Evolutionary conservation across 64 coral and sea anemone genomes (phyloP), one percentile per base, ranked within the genome.

Genomic region (Stylophora pistillata): DNA sequence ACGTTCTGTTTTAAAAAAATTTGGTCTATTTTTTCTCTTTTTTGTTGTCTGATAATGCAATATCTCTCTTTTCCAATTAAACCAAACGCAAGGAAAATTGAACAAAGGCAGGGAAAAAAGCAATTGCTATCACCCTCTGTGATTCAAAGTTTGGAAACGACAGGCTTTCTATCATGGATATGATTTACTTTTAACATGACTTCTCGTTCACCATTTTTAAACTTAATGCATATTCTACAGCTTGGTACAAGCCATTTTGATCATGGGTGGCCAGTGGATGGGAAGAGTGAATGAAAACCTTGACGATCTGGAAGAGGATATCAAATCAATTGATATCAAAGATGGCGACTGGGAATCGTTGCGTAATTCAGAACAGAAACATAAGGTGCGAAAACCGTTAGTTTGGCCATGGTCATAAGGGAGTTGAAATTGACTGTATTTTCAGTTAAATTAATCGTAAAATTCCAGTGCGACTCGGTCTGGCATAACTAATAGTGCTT

Each of bases 171-270:
- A n/a, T n/a, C n/a, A n/a, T n/a, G 30, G 34, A 14, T 11, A 76
- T 23, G 0, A 23, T 10, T 41, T 11, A 23, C 15, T 31, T 20
- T 5, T 37, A 31, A n/a, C 18, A 56, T 78, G 23, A 47, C 53
- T 5, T 28, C 53, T 70, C 11, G 21, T 32, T 20, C 58, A 12
- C 18, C 21, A 9, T 27, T 53, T 47, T 47, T 47, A 47, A 47
- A 4, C 37, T 47, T 47, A 4, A 47, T 47, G 37, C 37, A 7
- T 7, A 7, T 7, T 4, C 7, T 47, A 4, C 7, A 84, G 80
- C 61, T 53, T 84, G 62, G 80, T 84, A 37, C 80, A 84, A 69
- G 80, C 80, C 3, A 84, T 84, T 69, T 84, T 84, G 62, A 84
- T 84, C 23, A 84, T 84, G 60, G 80, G 80, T 28, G 61, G 58